phyloP scores from a whole-genome alignment of 2,888 invertebrate genomes.

The Digitonthophagus gazella region DNA sequence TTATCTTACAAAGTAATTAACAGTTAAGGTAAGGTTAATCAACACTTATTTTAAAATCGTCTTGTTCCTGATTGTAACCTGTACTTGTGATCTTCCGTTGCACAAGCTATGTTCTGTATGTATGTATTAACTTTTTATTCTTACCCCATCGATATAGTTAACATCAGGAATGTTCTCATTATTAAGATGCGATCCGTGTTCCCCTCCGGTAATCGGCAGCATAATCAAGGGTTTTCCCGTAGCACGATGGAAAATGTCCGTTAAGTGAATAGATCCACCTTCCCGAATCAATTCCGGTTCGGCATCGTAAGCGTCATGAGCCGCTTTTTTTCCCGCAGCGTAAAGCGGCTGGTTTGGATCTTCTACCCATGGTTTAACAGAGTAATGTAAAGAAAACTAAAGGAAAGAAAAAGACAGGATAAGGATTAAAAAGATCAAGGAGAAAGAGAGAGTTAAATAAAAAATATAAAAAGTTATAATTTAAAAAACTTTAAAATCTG shows the following conservation, averaged over 20 bases:
- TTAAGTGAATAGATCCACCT: constrained; percentile 96
- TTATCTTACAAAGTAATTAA: no score
- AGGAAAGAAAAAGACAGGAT: no score
- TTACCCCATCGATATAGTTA: constrained; percentile 83
- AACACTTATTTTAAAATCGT: no score
- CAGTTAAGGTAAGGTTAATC: no score
- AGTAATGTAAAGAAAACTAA: constrained; percentile 39
- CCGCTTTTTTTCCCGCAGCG: constrained; percentile 78
- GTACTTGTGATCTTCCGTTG: no score
- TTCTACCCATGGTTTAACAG: constrained; percentile 88
- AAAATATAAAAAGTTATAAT: neutral
- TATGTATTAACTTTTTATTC: no score
- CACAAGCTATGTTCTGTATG: no score
- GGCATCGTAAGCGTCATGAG: constrained; percentile 77
- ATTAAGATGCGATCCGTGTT: constrained; percentile 97
- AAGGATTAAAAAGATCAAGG: constrained; percentile 3
- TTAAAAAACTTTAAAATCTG: no score
- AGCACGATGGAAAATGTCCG: constrained; percentile 86
- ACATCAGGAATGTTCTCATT: constrained; percentile 92
- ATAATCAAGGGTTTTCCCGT: constrained; percentile 90
- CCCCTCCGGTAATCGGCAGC: constrained; percentile 89
- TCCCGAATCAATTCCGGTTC: constrained; percentile 94
- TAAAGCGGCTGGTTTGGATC: constrained; percentile 90
- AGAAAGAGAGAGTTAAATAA: neutral
- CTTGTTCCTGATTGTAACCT: no score